Evolutionary conservation across 2,888 invertebrate genomes (phyloP), one percentile per base, ranked within the genome.

Genomic region (Cryptocephalus primarius): DNA sequence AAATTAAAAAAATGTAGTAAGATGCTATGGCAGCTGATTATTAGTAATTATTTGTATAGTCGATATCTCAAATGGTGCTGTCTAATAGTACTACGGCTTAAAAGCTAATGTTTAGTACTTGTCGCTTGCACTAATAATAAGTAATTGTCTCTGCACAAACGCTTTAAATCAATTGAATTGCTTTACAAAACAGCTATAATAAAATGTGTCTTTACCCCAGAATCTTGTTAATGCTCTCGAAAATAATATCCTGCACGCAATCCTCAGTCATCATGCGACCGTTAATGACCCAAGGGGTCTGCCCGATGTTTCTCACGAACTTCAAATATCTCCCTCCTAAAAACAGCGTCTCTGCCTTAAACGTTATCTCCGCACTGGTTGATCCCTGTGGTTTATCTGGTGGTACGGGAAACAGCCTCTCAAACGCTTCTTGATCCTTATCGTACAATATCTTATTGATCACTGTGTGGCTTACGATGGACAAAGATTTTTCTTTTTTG

Each of bases 281-380:
- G 55, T 85, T 80, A 45, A 93, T 73, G 45, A 92, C 69, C 95
- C 96, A 97, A 1, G 96, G 96, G 0, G 94, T 92, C 73, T 99
- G 97, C 43, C 92, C 87, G 32, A 99, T 70, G 52, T 78, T 73
- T 42, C 96, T 77, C 3, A 87, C 87, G 61, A 82, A 79, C 69
- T 95, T 95, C 55, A 84, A 78, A 67, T 96, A 95, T 44, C 93
- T 72, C 59, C 87, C 73, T 68, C 72, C 87, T 44, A 88, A 63
- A 64, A 76, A 85, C 32, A 82, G 63, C 9, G 84, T 77, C 48
- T 75, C 73, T 55, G 82, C 80, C 4, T 67, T 66, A 54, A 78
- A 78, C 1, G 67, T 65, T 3, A 83, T 74, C 42, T 70, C 68
- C 14, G 74, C 74, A 4, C 54, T 55, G 4, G 77, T 71, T 31